These are phyloP conservation scores for Macrostomum lignano DNA, from an alignment of 1,140 invertebrate species.

Conservation along the genomic window DNA sequence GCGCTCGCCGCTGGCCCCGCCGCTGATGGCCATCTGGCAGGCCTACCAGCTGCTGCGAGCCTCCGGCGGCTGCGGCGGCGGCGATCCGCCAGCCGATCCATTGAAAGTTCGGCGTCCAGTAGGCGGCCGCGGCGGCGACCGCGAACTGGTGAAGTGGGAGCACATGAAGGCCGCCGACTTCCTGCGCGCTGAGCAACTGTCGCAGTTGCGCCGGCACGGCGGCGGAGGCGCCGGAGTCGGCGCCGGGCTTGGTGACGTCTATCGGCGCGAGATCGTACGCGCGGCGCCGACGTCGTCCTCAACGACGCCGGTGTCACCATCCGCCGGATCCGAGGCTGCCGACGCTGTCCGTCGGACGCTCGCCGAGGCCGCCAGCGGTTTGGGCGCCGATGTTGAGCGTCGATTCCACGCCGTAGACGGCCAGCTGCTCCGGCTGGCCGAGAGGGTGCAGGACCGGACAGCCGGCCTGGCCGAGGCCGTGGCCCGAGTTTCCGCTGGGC, in stretches of 20 bases:
- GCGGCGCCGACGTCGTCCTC: background rate
- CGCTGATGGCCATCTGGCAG: constrained; percentile 24
- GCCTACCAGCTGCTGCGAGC: constrained; percentile 9
- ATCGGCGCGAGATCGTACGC: background rate
- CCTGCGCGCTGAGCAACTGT: constrained; percentile 8
- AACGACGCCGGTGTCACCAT: background rate
- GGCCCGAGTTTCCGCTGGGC: no score
- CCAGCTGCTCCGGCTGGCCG: no score
- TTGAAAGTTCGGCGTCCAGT: no score
- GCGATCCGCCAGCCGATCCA: no score
- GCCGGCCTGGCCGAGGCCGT: no score
- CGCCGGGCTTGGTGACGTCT: background rate
- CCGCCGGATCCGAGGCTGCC: no score
- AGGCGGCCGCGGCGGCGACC: constrained; percentile 2
- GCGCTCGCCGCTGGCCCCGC: constrained; percentile 24
- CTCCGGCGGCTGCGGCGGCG: no score
- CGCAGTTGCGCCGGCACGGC: constrained; percentile 1
- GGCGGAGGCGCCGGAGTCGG: constrained; percentile 1
- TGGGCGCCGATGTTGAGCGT: no score
- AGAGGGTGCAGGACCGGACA: no score
- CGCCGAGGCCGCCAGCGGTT: no score
- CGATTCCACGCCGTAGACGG: no score
- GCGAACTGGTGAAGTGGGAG: constrained; percentile 14
- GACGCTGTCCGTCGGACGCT: no score
- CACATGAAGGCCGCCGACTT: constrained; percentile 20